Percentiles rank a stretch among this genome's conserved stretches.
Conservation (phyloP, 2,888 invertebrate species). For the Xestoiulus laeticollis region DNA sequence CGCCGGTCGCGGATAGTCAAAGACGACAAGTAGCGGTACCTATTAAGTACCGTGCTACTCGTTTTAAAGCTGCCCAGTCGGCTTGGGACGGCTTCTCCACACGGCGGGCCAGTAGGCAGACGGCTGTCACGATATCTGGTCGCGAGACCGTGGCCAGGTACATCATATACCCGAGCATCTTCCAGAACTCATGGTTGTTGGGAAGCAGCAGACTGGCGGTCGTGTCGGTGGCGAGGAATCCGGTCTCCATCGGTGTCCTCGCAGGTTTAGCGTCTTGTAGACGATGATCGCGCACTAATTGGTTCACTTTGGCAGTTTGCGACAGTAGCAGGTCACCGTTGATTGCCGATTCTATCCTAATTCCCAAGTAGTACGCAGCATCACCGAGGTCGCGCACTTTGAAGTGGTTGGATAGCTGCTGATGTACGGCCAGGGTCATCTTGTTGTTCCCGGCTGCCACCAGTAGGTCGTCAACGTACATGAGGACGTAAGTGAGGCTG, state of each 20-base stretch:
- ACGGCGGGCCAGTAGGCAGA: not conserved
- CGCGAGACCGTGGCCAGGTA: no score
- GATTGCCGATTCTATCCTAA: not conserved
- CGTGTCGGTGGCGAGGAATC: not conserved
- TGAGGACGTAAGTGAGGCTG: not conserved
- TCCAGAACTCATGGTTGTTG: not conserved
- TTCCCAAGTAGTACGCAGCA: not conserved
- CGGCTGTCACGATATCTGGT: not conserved
- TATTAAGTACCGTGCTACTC: not conserved
- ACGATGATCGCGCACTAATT: not conserved
- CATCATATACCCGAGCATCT: not conserved
- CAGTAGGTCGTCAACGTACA: not conserved
- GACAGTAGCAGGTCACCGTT: not conserved
- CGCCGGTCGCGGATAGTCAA: not conserved
- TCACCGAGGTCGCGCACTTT: not conserved
- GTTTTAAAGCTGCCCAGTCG: not conserved
- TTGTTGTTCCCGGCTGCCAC: not conserved
- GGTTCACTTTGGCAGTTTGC: not conserved
- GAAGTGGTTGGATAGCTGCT: not conserved
- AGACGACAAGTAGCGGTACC: not conserved
- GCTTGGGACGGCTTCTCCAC: not conserved
- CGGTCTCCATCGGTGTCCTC: not conserved
- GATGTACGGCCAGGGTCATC: not conserved
- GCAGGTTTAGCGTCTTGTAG: not conserved
- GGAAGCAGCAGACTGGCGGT: not conserved